These are phyloP conservation scores for Lymantria monacha DNA, from an alignment of 2,888 invertebrate species.

Conservation along the genomic window DNA sequence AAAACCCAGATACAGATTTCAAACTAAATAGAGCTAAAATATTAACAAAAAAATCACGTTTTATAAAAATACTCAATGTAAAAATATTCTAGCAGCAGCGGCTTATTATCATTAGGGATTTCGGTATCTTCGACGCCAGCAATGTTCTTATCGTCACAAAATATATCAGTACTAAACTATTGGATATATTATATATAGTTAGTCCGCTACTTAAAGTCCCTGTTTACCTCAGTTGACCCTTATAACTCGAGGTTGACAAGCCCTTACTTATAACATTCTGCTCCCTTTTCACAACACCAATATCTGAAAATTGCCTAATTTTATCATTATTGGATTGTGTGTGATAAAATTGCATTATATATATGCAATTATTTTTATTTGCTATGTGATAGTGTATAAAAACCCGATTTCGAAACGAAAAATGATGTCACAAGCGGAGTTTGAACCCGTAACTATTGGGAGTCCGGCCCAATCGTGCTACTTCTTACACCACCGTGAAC, in stretches of 20 bases:
- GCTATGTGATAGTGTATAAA: no score
- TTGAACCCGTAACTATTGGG: no score
- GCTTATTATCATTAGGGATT: slow-evolving; percentile 1
- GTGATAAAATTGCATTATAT: background rate
- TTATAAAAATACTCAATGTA: slow-evolving; percentile 1
- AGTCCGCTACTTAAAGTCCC: slow-evolving; percentile 14
- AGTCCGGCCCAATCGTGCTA: no score
- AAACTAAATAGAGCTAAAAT: no score
- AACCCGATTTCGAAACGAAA: no score
- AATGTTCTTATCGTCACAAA: slow-evolving; percentile 14
- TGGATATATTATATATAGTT: slow-evolving; percentile 19
- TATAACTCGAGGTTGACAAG: slow-evolving; percentile 26
- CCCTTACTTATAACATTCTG: slow-evolving; percentile 9
- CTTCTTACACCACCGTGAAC: no score
- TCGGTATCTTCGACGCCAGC: slow-evolving; percentile 10
- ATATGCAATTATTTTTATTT: background rate
- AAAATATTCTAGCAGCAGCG: background rate
- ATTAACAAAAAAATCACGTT: slow-evolving; percentile 4
- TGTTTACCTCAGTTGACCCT: slow-evolving; percentile 22
- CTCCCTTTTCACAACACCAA: background rate
- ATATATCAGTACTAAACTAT: slow-evolving; percentile 24
- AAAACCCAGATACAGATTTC: no score
- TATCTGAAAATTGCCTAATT: background rate
- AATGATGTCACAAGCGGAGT: no score
- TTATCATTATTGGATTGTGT: background rate